A percentile compares a stretch with the other conserved stretches of the same genome.
phyloP scores from a whole-genome alignment of 2,888 invertebrate genomes.

The Euzophera pinguis region DNA sequence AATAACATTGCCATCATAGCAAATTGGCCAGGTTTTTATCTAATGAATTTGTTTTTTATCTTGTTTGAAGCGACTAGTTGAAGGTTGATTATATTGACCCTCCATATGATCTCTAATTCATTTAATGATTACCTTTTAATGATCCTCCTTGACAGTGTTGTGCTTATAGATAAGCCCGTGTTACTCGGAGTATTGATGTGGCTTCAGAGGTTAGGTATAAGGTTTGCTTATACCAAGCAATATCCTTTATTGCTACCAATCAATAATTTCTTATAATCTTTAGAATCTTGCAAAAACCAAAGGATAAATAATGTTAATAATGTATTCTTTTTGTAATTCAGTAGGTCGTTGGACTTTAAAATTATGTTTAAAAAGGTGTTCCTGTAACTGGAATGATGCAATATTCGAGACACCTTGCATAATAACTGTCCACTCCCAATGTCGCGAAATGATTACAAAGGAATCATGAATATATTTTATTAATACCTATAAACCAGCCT shows the following conservation, averaged over 20 bases:
- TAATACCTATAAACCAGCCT: not conserved
- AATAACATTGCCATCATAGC: not conserved
- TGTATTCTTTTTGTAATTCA: no score
- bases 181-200: no score
- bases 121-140: constrained; percentile 4
- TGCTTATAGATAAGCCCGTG: no score
- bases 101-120: constrained; percentile 6
- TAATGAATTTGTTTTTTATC: not conserved
- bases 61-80: not conserved
- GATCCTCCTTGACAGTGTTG: not conserved
- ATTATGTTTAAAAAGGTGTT: constrained; percentile 4
- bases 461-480: constrained; percentile 19
- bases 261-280: no score
- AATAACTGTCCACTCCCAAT: constrained; percentile 37
- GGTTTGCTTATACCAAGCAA: no score
- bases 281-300: no score
- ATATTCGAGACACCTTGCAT: constrained; percentile 50
- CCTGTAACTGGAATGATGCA: constrained; percentile 40
- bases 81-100: not conserved
- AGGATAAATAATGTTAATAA: no score
- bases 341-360: not conserved
- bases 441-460: constrained; percentile 31
- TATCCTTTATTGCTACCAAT: no score
- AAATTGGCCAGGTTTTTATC: no score
- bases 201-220: no score